Conservation (phyloP, 1,140 invertebrate species). For the Penaeus indicus region DNA sequence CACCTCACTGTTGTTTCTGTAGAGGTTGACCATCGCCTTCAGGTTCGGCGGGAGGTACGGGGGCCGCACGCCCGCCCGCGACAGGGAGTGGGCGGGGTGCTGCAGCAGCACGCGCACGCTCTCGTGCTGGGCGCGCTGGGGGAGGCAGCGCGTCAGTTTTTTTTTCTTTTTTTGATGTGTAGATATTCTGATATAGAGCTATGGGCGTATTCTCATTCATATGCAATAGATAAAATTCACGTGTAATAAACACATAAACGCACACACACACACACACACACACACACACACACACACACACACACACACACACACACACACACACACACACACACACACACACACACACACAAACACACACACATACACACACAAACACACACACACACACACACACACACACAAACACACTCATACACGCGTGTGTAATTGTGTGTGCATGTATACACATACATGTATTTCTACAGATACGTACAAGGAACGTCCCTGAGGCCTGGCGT, state of each 20-base stretch:
- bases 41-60: constrained; percentile 65
- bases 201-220: neutral
- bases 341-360: too few species aligned
- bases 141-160: neutral
- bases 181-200: neutral
- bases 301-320: neutral
- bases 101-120: constrained; percentile 59
- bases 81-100: constrained; percentile 60
- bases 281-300: too few species aligned
- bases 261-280: too few species aligned
- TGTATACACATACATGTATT: too few species aligned
- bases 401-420: neutral
- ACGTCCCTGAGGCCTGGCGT: too few species aligned
- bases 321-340: neutral
- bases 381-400: too few species aligned
- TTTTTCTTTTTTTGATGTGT: neutral
- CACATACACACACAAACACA: too few species aligned
- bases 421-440: too few species aligned
- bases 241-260: neutral
- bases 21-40: constrained; percentile 60
- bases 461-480: too few species aligned
- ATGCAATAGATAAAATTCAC: too few species aligned
- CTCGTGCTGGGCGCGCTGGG: constrained; percentile 65
- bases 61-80: constrained; percentile 51
- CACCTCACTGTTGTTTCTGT: constrained; percentile 59